A percentile compares a stretch with the other conserved stretches of the same genome.
phyloP scores from a whole-genome alignment of 2,113 vertebrate species.

The Poicephalus meyeri region DNA sequence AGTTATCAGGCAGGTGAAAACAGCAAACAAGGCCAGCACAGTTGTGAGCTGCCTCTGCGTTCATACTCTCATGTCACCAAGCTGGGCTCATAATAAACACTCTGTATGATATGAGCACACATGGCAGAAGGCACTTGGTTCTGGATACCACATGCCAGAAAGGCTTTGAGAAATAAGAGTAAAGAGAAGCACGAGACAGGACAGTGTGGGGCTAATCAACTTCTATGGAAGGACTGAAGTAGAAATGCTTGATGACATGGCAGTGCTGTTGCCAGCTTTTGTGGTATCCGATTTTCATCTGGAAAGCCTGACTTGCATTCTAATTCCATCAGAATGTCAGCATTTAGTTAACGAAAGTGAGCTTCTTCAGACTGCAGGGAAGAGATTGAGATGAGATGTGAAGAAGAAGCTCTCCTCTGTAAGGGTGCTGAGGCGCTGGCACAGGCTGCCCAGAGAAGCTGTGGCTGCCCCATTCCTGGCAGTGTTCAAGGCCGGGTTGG shows the following conservation, averaged over 20 bases:
- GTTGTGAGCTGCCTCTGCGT: background rate
- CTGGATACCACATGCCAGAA: background rate
- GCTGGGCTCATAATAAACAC: background rate
- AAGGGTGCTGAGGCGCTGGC: background rate
- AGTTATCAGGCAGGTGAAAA: background rate
- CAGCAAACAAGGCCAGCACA: background rate
- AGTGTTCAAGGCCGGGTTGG: background rate
- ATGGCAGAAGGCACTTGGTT: background rate
- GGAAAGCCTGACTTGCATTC: background rate
- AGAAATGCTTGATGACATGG: background rate
- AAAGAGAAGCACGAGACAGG: background rate
- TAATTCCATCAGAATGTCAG: background rate
- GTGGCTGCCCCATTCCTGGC: background rate
- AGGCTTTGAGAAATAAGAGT: background rate
- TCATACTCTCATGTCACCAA: background rate
- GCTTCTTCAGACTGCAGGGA: background rate
- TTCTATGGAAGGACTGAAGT: background rate
- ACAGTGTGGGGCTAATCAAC: fast-evolving
- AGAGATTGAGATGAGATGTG: background rate
- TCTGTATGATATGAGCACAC: fast-evolving
- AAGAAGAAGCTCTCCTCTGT: background rate
- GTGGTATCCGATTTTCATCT: background rate
- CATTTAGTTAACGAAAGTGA: background rate
- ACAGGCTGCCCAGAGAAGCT: background rate
- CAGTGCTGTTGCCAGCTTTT: background rate